Percentiles rank a stretch among this genome's conserved stretches.
Evolutionary conservation across 2,888 invertebrate species (phyloP).

Genomic region (Eudemis profundana): DNA sequence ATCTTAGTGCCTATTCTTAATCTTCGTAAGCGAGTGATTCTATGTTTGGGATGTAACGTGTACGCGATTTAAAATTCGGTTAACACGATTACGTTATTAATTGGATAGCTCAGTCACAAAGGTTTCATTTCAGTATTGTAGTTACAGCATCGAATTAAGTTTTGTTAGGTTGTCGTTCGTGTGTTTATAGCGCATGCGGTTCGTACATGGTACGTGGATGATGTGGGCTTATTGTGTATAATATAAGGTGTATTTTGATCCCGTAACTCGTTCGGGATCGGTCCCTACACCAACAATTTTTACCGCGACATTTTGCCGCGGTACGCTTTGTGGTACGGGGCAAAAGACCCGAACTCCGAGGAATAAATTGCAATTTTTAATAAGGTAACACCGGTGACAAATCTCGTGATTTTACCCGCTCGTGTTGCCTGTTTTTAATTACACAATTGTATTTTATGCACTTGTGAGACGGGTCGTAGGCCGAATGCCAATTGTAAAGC

Average conservation of each 20-base stretch:
- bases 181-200: conserved; percentile 1
- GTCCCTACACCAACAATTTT: neutral
- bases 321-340: neutral
- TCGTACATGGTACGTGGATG: conserved; percentile 4
- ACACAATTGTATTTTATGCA: neutral
- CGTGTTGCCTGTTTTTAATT: neutral
- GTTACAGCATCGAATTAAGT: conserved; percentile 20
- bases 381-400: neutral
- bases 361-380: conserved; percentile 2
- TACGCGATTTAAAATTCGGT: conserved; percentile 9
- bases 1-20: conserved; percentile 62
- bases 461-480: neutral
- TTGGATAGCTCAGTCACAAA: conserved; percentile 9
- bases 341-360: neutral
- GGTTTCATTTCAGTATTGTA: conserved; percentile 24
- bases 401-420: neutral
- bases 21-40: conserved; percentile 5
- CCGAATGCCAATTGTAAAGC: conserved; percentile 45
- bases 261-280: neutral
- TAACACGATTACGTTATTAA: neutral
- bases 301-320: neutral
- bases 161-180: conserved; percentile 2
- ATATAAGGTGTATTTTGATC: conserved; percentile 16
- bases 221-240: conserved; percentile 20
- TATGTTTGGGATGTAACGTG: neutral